phyloP scores from a whole-genome alignment of 2,888 invertebrate genomes.

The Adela reaumurella region DNA sequence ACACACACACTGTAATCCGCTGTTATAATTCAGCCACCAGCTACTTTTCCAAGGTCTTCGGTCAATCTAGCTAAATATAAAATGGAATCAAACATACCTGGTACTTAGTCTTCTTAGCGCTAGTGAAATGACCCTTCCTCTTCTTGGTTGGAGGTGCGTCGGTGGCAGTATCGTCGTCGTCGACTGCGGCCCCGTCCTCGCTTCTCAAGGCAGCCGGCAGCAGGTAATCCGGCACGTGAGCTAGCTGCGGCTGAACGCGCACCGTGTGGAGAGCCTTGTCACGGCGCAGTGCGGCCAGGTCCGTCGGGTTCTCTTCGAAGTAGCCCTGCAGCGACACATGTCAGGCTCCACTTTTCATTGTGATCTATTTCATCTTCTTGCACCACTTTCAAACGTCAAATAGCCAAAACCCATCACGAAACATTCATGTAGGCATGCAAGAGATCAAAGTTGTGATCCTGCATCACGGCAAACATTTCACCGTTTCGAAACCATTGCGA shows the following conservation, averaged over 20 bases:
- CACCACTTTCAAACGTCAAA: no score
- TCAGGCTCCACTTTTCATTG: no score
- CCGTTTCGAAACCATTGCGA: no score
- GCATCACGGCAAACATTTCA: no score
- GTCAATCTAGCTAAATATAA: no score
- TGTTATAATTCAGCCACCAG: no score
- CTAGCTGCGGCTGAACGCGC: conserved; percentile 76
- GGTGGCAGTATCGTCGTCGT: conserved; percentile 14
- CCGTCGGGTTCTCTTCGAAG: conserved; percentile 89
- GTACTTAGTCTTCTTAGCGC: conserved; percentile 39
- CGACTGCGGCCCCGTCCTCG: conserved; percentile 12
- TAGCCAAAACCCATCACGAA: no score
- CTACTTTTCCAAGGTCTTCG: no score
- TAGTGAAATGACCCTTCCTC: conserved; percentile 25
- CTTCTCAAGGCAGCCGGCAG: conserved; percentile 74
- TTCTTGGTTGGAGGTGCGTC: conserved; percentile 26
- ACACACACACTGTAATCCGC: no score
- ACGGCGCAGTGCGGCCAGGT: conserved; percentile 78
- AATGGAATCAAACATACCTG: conserved; percentile 30
- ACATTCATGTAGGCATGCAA: no score
- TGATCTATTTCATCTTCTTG: no score
- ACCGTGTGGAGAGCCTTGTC: conserved; percentile 86
- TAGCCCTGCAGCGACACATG: conserved; percentile 70
- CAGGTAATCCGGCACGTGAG: conserved; percentile 91
- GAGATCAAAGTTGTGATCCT: no score